These are phyloP conservation scores for Stegophylla sp. DNA, from an alignment of 2,888 invertebrate genomes.

Conservation along the genomic window DNA sequence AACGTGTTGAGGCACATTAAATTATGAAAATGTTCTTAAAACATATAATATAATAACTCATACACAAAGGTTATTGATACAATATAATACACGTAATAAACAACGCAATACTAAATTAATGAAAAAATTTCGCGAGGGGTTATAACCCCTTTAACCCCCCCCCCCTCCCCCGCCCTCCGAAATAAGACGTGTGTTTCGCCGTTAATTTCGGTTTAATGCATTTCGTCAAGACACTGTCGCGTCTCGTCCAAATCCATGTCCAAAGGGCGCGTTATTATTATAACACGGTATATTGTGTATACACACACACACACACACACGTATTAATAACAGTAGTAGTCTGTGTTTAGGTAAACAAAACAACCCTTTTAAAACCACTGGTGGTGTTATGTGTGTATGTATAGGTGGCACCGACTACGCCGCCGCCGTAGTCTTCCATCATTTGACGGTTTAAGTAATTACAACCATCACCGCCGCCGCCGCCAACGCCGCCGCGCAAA, in stretches of 20 bases:
- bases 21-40: too few species aligned
- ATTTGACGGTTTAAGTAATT: constrained; percentile 56
- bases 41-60: too few species aligned
- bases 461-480: not conserved
- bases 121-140: too few species aligned
- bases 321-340: not conserved
- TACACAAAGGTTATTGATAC: too few species aligned
- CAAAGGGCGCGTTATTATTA: constrained; percentile 2
- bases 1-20: too few species aligned
- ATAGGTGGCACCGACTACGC: not conserved
- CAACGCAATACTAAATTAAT: not conserved
- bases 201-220: not conserved
- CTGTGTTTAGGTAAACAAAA: constrained; percentile 50
- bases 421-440: constrained; percentile 9
- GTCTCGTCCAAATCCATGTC: constrained; percentile 25
- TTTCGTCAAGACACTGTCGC: not conserved
- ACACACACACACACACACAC: not conserved
- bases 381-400: not conserved
- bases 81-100: not conserved
- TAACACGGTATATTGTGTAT: too few species aligned
- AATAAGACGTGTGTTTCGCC: too few species aligned
- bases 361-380: constrained; percentile 51
- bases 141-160: too few species aligned
- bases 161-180: too few species aligned
- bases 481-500: constrained; percentile 12